Conservation (phyloP, 2,888 invertebrate species). For the Pelosia muscerda region DNA sequence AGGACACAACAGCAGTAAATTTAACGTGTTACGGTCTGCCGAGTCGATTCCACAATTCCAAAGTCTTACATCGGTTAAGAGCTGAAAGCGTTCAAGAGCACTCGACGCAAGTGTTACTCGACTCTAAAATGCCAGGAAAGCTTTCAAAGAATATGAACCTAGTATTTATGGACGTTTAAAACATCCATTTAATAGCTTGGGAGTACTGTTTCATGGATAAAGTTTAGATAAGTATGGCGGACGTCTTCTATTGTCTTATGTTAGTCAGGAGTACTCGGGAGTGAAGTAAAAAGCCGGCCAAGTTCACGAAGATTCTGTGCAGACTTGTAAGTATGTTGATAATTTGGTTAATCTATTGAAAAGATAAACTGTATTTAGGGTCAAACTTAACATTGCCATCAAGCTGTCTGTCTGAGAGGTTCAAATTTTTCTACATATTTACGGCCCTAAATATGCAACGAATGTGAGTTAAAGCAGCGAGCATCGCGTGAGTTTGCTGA, state of each 20-base stretch:
- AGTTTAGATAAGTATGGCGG: not conserved
- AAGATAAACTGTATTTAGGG: too few relatives aligned
- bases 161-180: conserved; percentile 26
- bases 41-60: conserved; percentile 39
- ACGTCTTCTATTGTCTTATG: not conserved
- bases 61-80: conserved; percentile 36
- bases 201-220: conserved; percentile 15
- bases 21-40: conserved; percentile 25
- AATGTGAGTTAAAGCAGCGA: too few relatives aligned
- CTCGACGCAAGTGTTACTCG: conserved; percentile 44
- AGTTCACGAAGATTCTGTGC: not conserved
- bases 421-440: too few relatives aligned
- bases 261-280: not conserved
- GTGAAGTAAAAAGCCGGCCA: not conserved
- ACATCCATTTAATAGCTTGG: conserved; percentile 17
- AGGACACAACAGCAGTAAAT: conserved; percentile 27
- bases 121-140: conserved; percentile 49
- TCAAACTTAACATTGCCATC: not conserved
- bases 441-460: too few relatives aligned
- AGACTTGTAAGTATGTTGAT: not conserved
- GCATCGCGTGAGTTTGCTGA: too few relatives aligned
- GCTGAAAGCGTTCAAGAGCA: conserved; percentile 47
- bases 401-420: too few relatives aligned
- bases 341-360: not conserved
- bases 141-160: conserved; percentile 44